phyloP scores from a whole-genome alignment of 2,797 vertebrate species.

The Coccyzus lansbergi region DNA sequence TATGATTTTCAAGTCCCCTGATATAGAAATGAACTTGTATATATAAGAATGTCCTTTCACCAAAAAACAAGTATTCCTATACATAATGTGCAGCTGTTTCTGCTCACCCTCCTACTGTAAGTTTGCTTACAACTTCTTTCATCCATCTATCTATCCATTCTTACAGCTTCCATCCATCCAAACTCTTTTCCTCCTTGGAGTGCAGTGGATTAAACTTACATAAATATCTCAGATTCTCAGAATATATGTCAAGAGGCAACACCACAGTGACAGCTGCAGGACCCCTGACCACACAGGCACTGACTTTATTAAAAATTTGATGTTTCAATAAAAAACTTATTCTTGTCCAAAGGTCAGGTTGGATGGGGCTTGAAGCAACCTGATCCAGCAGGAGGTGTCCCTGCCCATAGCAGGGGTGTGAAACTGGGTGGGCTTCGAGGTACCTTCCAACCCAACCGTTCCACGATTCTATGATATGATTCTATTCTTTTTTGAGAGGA shows the following conservation, averaged over 20 bases:
- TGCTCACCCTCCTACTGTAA: background rate
- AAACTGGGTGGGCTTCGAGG: no score
- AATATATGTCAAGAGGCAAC: background rate
- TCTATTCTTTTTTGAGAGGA: rapidly evolving
- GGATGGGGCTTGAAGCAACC: no score
- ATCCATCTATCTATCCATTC: no score
- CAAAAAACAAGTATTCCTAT: background rate
- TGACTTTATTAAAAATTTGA: background rate
- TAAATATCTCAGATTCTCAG: background rate
- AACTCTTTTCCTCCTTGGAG: background rate
- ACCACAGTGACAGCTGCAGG: background rate
- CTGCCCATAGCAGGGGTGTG: no score
- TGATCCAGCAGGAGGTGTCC: no score
- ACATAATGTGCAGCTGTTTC: no score
- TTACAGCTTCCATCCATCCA: no score
- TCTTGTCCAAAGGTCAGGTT: background rate
- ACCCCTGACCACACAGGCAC: background rate
- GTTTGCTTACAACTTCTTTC: no score
- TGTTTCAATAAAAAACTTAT: background rate
- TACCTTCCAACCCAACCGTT: no score
- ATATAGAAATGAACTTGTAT: background rate
- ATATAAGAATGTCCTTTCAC: background rate
- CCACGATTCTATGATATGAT: no score
- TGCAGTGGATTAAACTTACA: background rate
- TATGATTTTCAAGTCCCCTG: background rate